Conservation (phyloP, 2,888 invertebrate genomes). For the Phaedon cochleariae region DNA sequence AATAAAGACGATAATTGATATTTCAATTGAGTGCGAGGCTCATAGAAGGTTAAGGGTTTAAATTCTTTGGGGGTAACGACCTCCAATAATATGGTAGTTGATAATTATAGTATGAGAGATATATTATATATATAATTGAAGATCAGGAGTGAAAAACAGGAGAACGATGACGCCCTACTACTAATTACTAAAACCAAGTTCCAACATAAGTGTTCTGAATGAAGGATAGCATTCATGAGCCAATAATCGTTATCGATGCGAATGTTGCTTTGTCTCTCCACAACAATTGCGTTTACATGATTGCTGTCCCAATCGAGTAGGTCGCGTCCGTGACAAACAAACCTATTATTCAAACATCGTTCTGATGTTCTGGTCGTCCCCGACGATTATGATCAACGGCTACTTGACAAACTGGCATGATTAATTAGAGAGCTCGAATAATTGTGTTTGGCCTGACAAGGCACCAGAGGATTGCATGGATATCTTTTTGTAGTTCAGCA, state of each 20-base stretch:
- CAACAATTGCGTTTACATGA: neutral
- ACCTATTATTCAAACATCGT: constrained; percentile 10
- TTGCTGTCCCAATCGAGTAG: neutral
- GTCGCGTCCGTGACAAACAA: neutral
- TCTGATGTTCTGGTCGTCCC: neutral
- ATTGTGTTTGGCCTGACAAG: neutral
- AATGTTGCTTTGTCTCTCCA: neutral
- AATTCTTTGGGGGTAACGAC: no score
- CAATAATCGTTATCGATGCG: neutral
- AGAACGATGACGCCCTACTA: no score
- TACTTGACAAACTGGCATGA: constrained; percentile 19
- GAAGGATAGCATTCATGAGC: no score
- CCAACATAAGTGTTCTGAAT: no score
- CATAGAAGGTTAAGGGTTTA: no score
- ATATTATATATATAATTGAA: no score
- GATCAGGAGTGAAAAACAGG: no score
- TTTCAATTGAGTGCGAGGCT: no score
- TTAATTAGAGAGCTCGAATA: neutral
- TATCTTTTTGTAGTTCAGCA: neutral
- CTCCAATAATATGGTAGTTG: no score
- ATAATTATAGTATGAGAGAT: no score
- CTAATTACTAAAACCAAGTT: no score
- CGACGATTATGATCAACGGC: constrained; percentile 14
- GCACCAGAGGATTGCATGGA: neutral
- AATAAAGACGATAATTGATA: no score